phyloP scores from a whole-genome alignment of 2,888 invertebrate species.

The Omphaloscelis lunosa region DNA sequence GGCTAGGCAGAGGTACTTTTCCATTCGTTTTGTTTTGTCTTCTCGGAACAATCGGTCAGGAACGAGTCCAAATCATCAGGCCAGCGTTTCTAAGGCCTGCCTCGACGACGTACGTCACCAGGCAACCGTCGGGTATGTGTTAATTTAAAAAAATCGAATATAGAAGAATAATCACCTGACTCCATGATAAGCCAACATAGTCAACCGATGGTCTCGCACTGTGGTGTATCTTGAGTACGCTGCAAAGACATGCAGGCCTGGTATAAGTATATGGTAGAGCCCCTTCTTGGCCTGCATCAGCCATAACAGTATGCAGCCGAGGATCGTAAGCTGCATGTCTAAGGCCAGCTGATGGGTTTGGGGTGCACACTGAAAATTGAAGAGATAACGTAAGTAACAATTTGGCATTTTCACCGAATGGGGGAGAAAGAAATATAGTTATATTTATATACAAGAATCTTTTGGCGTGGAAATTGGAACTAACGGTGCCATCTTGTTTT shows the following conservation, averaged over 20 bases:
- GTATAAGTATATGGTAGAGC: slow-evolving; percentile 89
- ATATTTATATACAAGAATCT: neutral
- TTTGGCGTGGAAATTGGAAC: neutral
- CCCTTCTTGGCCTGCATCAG: slow-evolving; percentile 90
- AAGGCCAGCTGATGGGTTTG: slow-evolving; percentile 94
- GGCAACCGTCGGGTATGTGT: neutral
- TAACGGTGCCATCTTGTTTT: neutral
- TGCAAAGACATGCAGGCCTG: slow-evolving; percentile 90
- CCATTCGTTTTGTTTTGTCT: neutral
- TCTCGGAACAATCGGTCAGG: neutral
- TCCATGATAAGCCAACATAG: slow-evolving; percentile 92
- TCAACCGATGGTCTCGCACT: slow-evolving; percentile 91
- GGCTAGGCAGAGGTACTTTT: neutral
- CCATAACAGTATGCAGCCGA: slow-evolving; percentile 92
- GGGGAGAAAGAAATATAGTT: no score
- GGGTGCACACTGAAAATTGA: slow-evolving; percentile 92
- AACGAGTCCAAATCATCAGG: neutral
- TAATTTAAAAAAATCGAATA: neutral
- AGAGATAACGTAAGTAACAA: neutral
- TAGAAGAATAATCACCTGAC: slow-evolving; percentile 87
- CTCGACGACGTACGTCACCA: neutral
- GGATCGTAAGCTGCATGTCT: slow-evolving; percentile 93
- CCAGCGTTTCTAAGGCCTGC: no score
- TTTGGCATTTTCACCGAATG: neutral
- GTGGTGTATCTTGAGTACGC: slow-evolving; percentile 92